Evolutionary conservation across 2,797 vertebrate genomes (phyloP).

Genomic region (Notoglanidium macrostoma): DNA sequence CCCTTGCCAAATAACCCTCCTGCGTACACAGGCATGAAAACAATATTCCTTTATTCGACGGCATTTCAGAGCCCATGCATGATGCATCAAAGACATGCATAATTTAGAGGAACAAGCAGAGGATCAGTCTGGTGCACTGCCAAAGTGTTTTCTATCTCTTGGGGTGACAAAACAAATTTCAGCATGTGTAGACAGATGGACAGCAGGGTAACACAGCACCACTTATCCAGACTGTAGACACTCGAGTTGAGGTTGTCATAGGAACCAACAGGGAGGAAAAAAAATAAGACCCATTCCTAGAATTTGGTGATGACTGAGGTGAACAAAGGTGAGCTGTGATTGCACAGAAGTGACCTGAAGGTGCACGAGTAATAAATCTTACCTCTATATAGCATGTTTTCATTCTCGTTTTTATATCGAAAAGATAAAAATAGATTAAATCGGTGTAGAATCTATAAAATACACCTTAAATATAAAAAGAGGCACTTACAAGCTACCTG

Average conservation of each 20-base stretch:
- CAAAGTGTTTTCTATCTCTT: slow-evolving; percentile 58
- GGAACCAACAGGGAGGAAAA: slow-evolving; percentile 62
- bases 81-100: slow-evolving; percentile 74
- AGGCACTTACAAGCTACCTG: not conserved
- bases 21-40: slow-evolving; percentile 72
- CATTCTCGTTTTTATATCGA: not conserved
- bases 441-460: not conserved
- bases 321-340: slow-evolving; percentile 37
- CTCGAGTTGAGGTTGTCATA: slow-evolving; percentile 70
- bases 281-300: slow-evolving; percentile 41
- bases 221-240: slow-evolving; percentile 66
- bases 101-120: slow-evolving; percentile 75
- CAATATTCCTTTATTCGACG: slow-evolving; percentile 67
- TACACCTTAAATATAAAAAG: not conserved
- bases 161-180: slow-evolving; percentile 64
- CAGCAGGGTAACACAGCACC: slow-evolving; percentile 62
- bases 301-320: slow-evolving; percentile 46
- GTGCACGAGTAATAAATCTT: not conserved
- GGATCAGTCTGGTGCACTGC: slow-evolving; percentile 68
- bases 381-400: not conserved
- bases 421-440: not conserved
- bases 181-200: slow-evolving; percentile 74
- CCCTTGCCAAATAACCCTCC: slow-evolving; percentile 66
- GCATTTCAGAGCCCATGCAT: slow-evolving; percentile 70
- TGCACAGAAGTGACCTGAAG: slow-evolving; percentile 9